Evolutionary conservation across 2,797 vertebrate species (phyloP), one percentile per base, ranked within the genome.

Genomic region (Crenichthys baileyi): DNA sequence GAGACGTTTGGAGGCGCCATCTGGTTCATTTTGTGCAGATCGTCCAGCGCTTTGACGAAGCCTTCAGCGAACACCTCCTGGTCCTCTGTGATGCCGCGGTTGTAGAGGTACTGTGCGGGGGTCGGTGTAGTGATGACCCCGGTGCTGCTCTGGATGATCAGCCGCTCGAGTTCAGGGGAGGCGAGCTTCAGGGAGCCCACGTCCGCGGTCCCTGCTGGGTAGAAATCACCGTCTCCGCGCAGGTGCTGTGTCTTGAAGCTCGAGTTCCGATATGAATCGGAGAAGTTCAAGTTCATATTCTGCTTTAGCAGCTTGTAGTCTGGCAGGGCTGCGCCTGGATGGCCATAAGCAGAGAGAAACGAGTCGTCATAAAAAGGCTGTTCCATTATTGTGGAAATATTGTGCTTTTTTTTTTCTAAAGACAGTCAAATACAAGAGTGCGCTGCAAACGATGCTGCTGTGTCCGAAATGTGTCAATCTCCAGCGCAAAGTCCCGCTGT

Each of bases 291-390:
- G 86, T 96, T 94, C 96, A 97, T 93, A 92, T 94, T 93, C 92
- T 96, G 95, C 93, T 98, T 97, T 78, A 97, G 92, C 86, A 96
- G 88, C 94, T 97, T 97, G 96, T 97, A 97, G 92, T 98, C 97
- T 86, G 96, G 95, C 84, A 96, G 94, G 36, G 91, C 95, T 90
- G 93, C 94, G 91, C 94, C 96, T 96, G 89, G 93, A 90, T 91
- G 96, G 95, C 91, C 96, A 96, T 96, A 97, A 97, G 93, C 95
- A 89, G 96, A 95, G 85, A 96, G 96, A 96, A 97, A 98, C 84
- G 97, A 97, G 94, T 98, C 96, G 95, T 98, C 96, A 95, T 97
- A 99, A 94, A 99, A 99, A 88, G 97, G 97, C 79, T 98, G 97
- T 96, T 99, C 98, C 98, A 98, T 98, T 95, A 96, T 96, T 93